These are phyloP conservation scores for Dendropsophus ebraccatus DNA, from an alignment of 2,113 vertebrate genomes.

Conservation along the genomic window DNA sequence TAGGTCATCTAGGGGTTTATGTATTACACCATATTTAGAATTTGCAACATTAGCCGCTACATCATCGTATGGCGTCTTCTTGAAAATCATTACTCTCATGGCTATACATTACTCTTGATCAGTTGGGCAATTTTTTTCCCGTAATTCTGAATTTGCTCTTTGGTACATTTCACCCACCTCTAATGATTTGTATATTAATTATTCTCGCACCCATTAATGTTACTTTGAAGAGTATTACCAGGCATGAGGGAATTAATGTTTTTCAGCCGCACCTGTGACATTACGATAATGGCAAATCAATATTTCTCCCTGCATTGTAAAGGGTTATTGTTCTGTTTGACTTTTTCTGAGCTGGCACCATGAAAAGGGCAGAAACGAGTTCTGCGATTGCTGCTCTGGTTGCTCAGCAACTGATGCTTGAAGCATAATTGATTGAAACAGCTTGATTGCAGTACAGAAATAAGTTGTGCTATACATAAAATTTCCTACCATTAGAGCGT, in stretches of 20 bases:
- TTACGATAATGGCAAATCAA: constrained; percentile 56
- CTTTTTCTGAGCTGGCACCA: constrained; percentile 50
- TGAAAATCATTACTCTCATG: not conserved
- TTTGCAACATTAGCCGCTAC: not conserved
- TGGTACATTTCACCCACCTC: not conserved
- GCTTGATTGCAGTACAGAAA: constrained; percentile 49
- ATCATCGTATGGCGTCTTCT: not conserved
- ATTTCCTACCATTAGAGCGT: constrained; percentile 32
- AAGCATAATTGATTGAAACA: constrained; percentile 58
- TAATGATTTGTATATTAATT: constrained; percentile 36
- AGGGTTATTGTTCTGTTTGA: constrained; percentile 56
- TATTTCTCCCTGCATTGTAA: constrained; percentile 51
- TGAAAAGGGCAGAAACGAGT: constrained; percentile 37
- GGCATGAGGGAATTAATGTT: constrained; percentile 24
- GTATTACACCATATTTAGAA: too few relatives aligned
- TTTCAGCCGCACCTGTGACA: constrained; percentile 41
- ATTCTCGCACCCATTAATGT: constrained; percentile 18
- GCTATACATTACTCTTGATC: not conserved
- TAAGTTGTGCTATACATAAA: constrained; percentile 50
- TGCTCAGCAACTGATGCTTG: constrained; percentile 61
- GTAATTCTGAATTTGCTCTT: not conserved
- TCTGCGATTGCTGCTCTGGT: constrained; percentile 41
- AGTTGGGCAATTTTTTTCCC: not conserved
- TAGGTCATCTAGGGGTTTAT: too few relatives aligned
- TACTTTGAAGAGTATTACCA: constrained; percentile 20